A percentile compares a stretch with the other conserved stretches of the same genome.
phyloP scores from a whole-genome alignment of 2,113 vertebrate species.

The Pedetes capensis region DNA sequence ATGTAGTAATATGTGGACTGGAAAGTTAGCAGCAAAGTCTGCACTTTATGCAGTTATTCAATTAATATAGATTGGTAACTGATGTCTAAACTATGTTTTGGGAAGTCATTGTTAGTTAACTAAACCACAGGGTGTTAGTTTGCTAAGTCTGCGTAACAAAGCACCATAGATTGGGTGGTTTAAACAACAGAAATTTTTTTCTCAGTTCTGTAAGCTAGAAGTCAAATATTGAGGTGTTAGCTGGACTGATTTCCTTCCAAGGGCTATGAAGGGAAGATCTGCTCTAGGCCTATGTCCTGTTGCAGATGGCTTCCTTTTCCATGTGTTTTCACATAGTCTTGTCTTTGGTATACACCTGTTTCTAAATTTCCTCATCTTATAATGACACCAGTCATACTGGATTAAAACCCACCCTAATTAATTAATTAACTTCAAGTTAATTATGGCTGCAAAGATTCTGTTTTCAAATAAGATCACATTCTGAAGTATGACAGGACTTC shows the following conservation, averaged over 20 bases:
- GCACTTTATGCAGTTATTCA: background rate
- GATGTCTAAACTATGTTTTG: background rate
- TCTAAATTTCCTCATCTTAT: background rate
- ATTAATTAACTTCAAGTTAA: too few relatives aligned
- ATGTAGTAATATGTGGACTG: background rate
- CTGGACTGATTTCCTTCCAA: background rate
- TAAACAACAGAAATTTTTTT: too few relatives aligned
- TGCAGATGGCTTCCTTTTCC: background rate
- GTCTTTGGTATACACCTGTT: background rate
- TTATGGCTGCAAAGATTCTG: background rate
- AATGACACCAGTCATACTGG: background rate
- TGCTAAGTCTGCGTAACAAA: too few relatives aligned
- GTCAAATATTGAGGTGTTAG: background rate
- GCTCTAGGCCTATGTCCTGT: background rate
- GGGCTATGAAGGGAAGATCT: background rate
- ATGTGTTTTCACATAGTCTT: background rate
- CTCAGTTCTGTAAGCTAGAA: too few relatives aligned
- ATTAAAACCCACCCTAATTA: too few relatives aligned
- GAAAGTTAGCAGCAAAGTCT: background rate
- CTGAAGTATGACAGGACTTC: too few relatives aligned
- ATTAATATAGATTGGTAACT: background rate
- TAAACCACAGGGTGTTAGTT: background rate
- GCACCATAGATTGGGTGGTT: too few relatives aligned
- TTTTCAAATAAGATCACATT: too few relatives aligned
- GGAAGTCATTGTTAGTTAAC: background rate